These are phyloP conservation scores for Luffia ferchaultella DNA, from an alignment of 2,888 invertebrate genomes.

Conservation along the genomic window DNA sequence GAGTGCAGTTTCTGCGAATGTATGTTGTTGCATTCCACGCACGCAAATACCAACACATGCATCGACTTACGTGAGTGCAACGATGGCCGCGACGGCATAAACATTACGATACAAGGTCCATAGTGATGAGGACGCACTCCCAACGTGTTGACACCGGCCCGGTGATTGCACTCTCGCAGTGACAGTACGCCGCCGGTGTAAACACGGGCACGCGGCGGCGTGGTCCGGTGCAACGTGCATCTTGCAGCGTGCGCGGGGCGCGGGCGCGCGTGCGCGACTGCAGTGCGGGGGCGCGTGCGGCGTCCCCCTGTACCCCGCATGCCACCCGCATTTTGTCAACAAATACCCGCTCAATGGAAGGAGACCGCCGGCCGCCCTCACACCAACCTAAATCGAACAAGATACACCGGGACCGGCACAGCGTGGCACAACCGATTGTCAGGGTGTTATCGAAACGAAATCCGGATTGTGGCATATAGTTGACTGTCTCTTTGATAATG, in stretches of 20 bases:
- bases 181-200: background rate
- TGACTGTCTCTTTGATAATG: no score
- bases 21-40: slow-evolving; percentile 12
- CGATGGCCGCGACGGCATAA: slow-evolving; percentile 2
- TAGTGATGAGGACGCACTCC: background rate
- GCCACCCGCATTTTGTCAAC: slow-evolving; percentile 29
- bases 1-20: background rate
- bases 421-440: no score
- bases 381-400: slow-evolving; percentile 21
- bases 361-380: slow-evolving; percentile 29
- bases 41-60: background rate
- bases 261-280: slow-evolving; percentile 40
- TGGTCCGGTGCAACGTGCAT: slow-evolving; percentile 1
- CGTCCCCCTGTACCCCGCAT: slow-evolving; percentile 18
- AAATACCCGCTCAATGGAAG: slow-evolving; percentile 52
- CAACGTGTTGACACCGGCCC: background rate
- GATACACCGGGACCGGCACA: no score
- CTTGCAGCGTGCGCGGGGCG: slow-evolving; percentile 31
- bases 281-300: slow-evolving; percentile 24
- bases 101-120: background rate
- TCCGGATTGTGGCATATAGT: no score
- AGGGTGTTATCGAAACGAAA: no score
- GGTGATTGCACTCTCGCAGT: background rate
- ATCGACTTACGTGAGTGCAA: slow-evolving; percentile 4
- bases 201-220: slow-evolving; percentile 1